These are phyloP conservation scores for Drosophila imparisetae DNA, from an alignment of 2,888 invertebrate species.

Conservation along the genomic window DNA sequence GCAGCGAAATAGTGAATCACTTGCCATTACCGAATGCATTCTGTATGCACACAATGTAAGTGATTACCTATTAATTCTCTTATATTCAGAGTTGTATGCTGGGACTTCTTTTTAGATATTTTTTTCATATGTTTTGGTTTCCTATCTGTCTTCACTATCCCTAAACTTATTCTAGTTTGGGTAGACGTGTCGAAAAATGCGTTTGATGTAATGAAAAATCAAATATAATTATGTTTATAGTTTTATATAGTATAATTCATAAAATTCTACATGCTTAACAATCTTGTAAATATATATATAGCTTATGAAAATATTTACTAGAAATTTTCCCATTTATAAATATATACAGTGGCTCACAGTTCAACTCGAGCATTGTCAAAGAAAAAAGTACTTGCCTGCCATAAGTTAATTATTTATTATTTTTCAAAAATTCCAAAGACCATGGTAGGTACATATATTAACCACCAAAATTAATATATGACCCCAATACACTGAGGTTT, in stretches of 20 bases:
- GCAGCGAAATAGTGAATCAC: not conserved
- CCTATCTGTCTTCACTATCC: not conserved
- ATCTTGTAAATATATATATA: not conserved
- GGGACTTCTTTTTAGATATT: not conserved
- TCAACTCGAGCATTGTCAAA: too few relatives aligned
- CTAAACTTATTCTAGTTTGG: not conserved
- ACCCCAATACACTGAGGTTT: too few relatives aligned
- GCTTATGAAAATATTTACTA: not conserved
- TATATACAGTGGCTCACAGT: too few relatives aligned
- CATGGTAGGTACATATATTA: too few relatives aligned
- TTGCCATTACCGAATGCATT: slow-evolving; percentile 5
- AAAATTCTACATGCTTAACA: not conserved
- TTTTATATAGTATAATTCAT: not conserved
- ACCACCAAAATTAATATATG: too few relatives aligned
- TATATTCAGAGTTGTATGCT: not conserved
- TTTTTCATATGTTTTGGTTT: not conserved
- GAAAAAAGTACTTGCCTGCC: too few relatives aligned
- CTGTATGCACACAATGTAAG: not conserved
- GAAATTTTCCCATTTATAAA: not conserved
- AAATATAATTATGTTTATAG: not conserved
- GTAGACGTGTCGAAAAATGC: not conserved
- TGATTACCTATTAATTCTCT: not conserved
- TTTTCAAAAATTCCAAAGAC: too few relatives aligned
- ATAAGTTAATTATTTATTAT: too few relatives aligned
- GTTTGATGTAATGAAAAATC: too few relatives aligned